These are phyloP conservation scores for Catagonus wagneri DNA, from an alignment of 2,113 vertebrate species.

Conservation along the genomic window DNA sequence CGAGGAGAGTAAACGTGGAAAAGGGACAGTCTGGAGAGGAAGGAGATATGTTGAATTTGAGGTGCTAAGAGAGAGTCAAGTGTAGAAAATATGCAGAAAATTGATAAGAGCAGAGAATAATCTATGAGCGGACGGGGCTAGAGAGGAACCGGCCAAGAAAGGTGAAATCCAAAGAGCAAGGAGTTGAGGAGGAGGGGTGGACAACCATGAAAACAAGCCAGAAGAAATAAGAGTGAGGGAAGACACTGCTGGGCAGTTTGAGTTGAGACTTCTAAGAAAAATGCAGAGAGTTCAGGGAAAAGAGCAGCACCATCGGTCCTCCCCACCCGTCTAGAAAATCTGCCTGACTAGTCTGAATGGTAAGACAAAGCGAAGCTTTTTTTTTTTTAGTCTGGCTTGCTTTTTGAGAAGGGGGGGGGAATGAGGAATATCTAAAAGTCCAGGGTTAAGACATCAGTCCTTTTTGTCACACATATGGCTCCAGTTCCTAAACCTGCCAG, in stretches of 20 bases:
- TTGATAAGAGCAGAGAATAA: not conserved
- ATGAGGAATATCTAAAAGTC: not conserved
- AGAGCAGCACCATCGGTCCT: not conserved
- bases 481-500: not conserved
- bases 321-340: not conserved
- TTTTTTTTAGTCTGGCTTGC: not conserved
- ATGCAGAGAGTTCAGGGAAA: not conserved
- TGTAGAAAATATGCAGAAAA: not conserved
- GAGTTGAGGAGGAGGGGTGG: not conserved
- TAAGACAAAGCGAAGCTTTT: not conserved
- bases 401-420: not conserved
- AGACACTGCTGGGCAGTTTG: not conserved
- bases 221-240: not conserved
- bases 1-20: not conserved
- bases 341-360: not conserved
- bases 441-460: not conserved
- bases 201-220: not conserved
- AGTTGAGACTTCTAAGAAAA: not conserved
- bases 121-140: not conserved
- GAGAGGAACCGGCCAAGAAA: not conserved
- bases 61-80: not conserved
- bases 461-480: not conserved
- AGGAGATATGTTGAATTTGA: not conserved
- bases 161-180: not conserved
- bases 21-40: not conserved